A percentile compares a stretch with the other conserved stretches of the same genome.
These are phyloP conservation scores for Drosophila athabasca DNA, from an alignment of 1,140 invertebrate genomes.

Conservation along the genomic window DNA sequence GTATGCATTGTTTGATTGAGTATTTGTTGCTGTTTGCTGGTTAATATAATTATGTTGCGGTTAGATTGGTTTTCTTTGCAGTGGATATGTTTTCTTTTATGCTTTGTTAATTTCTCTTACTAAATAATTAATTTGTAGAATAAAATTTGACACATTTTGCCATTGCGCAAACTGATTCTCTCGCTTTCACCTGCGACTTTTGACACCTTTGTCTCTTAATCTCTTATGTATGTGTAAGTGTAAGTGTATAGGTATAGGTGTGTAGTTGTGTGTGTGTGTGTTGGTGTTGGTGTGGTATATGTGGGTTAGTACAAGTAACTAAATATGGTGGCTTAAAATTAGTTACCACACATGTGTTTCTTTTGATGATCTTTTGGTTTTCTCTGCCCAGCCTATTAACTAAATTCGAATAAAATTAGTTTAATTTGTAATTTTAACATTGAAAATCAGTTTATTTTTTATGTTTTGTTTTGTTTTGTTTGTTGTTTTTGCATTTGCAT, in stretches of 20 bases:
- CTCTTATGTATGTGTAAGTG: slow-evolving; percentile 28
- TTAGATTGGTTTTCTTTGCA: slow-evolving; percentile 60
- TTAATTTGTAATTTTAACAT: slow-evolving; percentile 73
- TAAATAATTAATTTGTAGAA: slow-evolving; percentile 68
- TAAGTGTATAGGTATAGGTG: slow-evolving; percentile 28
- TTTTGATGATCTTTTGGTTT: slow-evolving; percentile 54
- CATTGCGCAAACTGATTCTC: slow-evolving; percentile 32
- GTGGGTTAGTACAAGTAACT: slow-evolving; percentile 39
- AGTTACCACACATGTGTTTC: slow-evolving; percentile 43
- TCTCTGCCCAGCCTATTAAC: slow-evolving; percentile 70
- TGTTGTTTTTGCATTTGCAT: slow-evolving; percentile 32
- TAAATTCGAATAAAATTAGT: slow-evolving; percentile 70
- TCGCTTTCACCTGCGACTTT: slow-evolving; percentile 38
- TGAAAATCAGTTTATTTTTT: slow-evolving; percentile 80
- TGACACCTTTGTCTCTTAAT: slow-evolving; percentile 43
- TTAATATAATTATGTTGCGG: slow-evolving; percentile 59
- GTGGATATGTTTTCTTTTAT: slow-evolving; percentile 62
- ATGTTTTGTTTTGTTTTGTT: slow-evolving; percentile 47
- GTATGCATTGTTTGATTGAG: slow-evolving; percentile 49
- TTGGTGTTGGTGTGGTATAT: slow-evolving; percentile 19
- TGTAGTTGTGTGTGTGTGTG: slow-evolving; percentile 6
- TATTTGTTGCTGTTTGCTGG: slow-evolving; percentile 48
- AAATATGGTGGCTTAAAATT: slow-evolving; percentile 54
- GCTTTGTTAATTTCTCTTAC: slow-evolving; percentile 43
- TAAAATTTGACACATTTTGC: slow-evolving; percentile 73